These are phyloP conservation scores for Thelaira solivaga DNA, from an alignment of 2,888 invertebrate species.

Conservation along the genomic window DNA sequence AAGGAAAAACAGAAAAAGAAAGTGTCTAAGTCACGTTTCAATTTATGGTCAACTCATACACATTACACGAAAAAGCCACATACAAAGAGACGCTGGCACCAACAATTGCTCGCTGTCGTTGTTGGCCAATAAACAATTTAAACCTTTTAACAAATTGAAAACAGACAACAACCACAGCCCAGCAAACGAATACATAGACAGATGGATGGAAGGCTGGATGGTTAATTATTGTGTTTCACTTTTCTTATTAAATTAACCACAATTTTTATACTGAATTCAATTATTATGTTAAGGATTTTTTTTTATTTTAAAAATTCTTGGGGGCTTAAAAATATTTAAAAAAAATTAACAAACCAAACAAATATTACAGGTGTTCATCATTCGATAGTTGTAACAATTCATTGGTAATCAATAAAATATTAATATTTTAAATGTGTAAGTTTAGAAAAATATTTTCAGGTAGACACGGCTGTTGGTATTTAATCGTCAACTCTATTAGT, in stretches of 20 bases:
- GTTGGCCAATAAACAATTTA: constrained; percentile 15
- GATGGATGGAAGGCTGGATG: too few relatives aligned
- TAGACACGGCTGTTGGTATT: constrained; percentile 18
- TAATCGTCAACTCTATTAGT: not conserved
- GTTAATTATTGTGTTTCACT: constrained; percentile 21
- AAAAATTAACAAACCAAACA: too few relatives aligned
- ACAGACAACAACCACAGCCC: not conserved
- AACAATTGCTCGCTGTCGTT: not conserved
- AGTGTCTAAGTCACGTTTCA: constrained; percentile 58
- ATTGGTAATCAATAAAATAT: not conserved
- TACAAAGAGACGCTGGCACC: not conserved
- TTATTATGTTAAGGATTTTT: constrained; percentile 19
- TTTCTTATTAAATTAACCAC: constrained; percentile 28
- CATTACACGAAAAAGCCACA: not conserved
- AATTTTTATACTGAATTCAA: too few relatives aligned
- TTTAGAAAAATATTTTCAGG: constrained; percentile 32
- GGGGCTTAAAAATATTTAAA: too few relatives aligned
- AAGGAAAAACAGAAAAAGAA: constrained; percentile 31
- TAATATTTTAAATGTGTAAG: constrained; percentile 31
- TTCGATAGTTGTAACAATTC: not conserved
- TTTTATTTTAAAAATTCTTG: too few relatives aligned
- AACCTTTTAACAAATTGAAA: constrained; percentile 18
- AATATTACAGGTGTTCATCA: constrained; percentile 34
- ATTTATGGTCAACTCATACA: constrained; percentile 50
- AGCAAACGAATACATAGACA: too few relatives aligned